Conservation (phyloP, 2,888 invertebrate species). For the Aricia artaxerxes region DNA sequence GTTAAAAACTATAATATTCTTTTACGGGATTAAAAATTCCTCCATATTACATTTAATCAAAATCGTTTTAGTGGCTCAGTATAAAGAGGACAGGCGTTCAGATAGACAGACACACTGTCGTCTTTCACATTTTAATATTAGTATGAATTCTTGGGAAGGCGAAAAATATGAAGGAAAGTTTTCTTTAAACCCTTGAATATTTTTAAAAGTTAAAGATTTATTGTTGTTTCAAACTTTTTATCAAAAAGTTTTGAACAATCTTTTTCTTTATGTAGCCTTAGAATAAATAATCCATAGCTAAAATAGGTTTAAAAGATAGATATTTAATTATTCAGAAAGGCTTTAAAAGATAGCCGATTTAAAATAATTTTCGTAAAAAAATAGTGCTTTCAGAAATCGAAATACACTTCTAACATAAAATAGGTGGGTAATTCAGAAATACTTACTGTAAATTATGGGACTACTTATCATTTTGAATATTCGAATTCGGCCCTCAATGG, state of each 20-base stretch:
- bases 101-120: neutral
- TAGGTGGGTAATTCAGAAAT: slow-evolving; percentile 21
- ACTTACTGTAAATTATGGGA: slow-evolving; percentile 18
- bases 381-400: neutral
- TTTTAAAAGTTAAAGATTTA: slow-evolving; percentile 13
- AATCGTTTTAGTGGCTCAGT: too few relatives aligned
- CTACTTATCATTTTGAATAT: slow-evolving; percentile 19
- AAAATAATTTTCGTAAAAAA: neutral
- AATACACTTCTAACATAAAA: neutral
- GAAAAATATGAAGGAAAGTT: slow-evolving; percentile 3
- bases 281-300: neutral
- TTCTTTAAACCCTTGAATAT: slow-evolving; percentile 3
- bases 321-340: neutral
- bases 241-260: neutral
- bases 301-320: too few relatives aligned
- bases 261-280: neutral
- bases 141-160: neutral
- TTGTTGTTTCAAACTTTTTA: slow-evolving; percentile 16
- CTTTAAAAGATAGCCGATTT: neutral
- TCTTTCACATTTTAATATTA: neutral
- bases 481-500: slow-evolving; percentile 5
- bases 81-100: neutral
- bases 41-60: too few relatives aligned
- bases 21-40: too few relatives aligned
- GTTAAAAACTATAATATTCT: too few relatives aligned